Evolutionary conservation across 2,797 vertebrate species (phyloP), one percentile per base, ranked within the genome.

Genomic region (Oceanodroma leucorhoa): DNA sequence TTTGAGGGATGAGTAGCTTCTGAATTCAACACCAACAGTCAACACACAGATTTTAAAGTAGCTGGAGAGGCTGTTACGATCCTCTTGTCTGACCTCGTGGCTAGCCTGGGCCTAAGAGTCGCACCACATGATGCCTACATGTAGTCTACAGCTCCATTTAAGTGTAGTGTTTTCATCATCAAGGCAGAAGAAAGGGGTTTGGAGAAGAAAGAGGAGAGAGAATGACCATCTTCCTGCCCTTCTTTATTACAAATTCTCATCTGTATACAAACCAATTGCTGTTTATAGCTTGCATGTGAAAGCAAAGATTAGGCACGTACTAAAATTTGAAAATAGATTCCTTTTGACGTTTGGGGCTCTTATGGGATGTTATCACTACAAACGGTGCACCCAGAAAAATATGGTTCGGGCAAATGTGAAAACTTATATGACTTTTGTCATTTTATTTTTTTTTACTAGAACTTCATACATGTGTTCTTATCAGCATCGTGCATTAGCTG

Each of bases 71-170:
- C 65, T 65, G 6, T 41, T 83, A 23, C 1, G 1, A 32, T 65
- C 8, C 10, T 69, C 10, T 82, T 70, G 26, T 50, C 77, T 38
- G 62, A 60, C 4, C 17, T 92, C 53, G 16, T 64, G 32, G 11
- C 32, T 61, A 53, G 27, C 32, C 7, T 3, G 12, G 14, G 26
- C 32, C 41, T 46, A 36, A 16, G 17, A 26, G 4, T 22, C 75
- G 11, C 13, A 71, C 13, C 19, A 40, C 23, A 27, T 1, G 0
- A 12, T 85, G 36, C 41, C 40, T 75, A 11, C 5, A 0, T 53
- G 51, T 78, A 75, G 32, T 20, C 27, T 46, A 43, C 20, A 60
- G 45, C 22, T 73, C 40, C 45, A 36, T 75, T 73, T 51, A 83
- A 67, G 18, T 26, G 17, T 51, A 57, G 15, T 5, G 24, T 69